Percentiles rank a stretch among this genome's conserved stretches.
These are phyloP conservation scores for Mesocricetus auratus DNA, from an alignment of 2,113 vertebrate genomes.

Conservation along the genomic window DNA sequence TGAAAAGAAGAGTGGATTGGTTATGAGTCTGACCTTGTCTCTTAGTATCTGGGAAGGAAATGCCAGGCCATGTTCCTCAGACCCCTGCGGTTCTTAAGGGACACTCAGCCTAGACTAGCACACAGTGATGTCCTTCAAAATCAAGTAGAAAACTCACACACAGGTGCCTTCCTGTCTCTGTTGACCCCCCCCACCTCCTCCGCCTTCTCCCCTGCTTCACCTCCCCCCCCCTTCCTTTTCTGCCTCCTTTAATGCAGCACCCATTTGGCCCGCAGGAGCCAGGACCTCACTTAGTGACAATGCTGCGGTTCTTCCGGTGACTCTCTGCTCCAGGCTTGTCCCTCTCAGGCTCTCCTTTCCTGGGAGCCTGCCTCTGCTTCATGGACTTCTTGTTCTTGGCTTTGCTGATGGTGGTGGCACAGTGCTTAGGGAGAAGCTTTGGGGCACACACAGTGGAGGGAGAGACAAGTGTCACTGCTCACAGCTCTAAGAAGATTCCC, in stretches of 20 bases:
- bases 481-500: background rate
- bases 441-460: background rate
- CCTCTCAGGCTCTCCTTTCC: constrained; percentile 90
- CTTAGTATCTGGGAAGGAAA: background rate
- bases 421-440: constrained; percentile 94
- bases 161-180: background rate
- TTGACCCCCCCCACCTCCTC: background rate
- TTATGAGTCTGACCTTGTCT: background rate
- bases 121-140: background rate
- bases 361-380: constrained; percentile 87
- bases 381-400: constrained; percentile 90
- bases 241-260: background rate
- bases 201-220: background rate
- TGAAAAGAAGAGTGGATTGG: constrained; percentile 74
- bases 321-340: constrained; percentile 95
- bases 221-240: background rate
- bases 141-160: background rate
- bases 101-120: background rate
- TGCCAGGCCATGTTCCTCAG: background rate
- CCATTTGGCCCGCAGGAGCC: background rate
- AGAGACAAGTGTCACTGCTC: background rate
- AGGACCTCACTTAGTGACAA: constrained; percentile 92
- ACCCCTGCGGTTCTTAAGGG: background rate
- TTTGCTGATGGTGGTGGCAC: constrained; percentile 92
- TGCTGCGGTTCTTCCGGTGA: constrained; percentile 91